These are phyloP conservation scores for Rhaphigaster nebulosa DNA, from an alignment of 2,888 invertebrate genomes.

Conservation along the genomic window DNA sequence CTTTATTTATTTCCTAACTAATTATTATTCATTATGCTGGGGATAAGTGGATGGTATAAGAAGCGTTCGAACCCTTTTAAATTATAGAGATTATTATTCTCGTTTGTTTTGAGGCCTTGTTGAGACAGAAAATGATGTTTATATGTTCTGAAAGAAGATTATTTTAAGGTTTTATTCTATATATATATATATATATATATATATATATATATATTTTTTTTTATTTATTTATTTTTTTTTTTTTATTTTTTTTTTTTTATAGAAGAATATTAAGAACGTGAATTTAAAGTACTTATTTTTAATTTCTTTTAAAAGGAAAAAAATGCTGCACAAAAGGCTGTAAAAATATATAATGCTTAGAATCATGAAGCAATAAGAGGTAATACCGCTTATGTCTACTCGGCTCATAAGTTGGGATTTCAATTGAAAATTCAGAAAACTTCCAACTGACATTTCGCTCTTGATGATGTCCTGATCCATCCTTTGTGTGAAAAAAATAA, in stretches of 20 bases:
- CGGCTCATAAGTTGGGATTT: too few species aligned
- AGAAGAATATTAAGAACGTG: background rate
- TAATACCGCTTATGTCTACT: too few species aligned
- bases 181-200: background rate
- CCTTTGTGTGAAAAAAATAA: too few species aligned
- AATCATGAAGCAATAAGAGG: too few species aligned
- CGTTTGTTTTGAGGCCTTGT: background rate
- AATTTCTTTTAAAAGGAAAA: background rate
- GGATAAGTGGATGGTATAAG: background rate
- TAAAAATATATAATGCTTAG: too few species aligned
- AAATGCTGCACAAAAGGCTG: background rate
- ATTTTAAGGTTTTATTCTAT: background rate
- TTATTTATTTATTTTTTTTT: too few species aligned
- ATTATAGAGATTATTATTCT: background rate
- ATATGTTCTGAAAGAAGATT: background rate
- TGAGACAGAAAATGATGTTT: background rate
- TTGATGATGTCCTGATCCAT: too few species aligned
- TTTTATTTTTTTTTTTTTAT: too few species aligned
- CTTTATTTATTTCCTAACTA: background rate
- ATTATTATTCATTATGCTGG: background rate
- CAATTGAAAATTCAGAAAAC: too few species aligned
- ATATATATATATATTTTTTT: too few species aligned
- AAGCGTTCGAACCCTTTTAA: background rate
- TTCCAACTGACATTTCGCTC: too few species aligned
- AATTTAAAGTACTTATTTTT: background rate